These are phyloP conservation scores for Drosophila bocqueti DNA, from an alignment of 1,140 invertebrate genomes.

Conservation along the genomic window DNA sequence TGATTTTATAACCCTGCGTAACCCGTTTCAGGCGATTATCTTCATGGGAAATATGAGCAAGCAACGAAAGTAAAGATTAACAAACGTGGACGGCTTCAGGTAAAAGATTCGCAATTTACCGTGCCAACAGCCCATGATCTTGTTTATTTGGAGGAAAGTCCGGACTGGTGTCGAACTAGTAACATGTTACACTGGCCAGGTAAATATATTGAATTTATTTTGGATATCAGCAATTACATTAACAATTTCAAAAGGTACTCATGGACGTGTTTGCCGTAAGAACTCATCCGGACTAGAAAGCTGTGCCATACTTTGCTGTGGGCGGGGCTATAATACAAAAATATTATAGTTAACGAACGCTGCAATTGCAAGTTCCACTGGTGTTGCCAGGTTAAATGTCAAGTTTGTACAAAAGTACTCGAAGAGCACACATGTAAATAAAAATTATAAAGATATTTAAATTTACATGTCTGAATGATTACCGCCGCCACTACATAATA, in stretches of 20 bases:
- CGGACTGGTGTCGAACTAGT: slow-evolving; percentile 92
- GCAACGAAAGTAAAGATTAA: slow-evolving; percentile 97
- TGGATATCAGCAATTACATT: slow-evolving; percentile 14
- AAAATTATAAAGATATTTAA: slow-evolving; percentile 57
- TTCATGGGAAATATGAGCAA: slow-evolving; percentile 96
- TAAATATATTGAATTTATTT: slow-evolving; percentile 62
- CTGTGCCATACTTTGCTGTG: slow-evolving; percentile 93
- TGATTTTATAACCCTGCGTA: not conserved
- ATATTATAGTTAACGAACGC: slow-evolving; percentile 90
- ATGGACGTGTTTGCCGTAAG: slow-evolving; percentile 92
- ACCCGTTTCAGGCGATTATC: slow-evolving; percentile 89
- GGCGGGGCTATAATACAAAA: slow-evolving; percentile 94
- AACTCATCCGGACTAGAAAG: slow-evolving; percentile 92
- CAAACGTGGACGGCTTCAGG: slow-evolving; percentile 90
- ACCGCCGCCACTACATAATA: slow-evolving; percentile 16
- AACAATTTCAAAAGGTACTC: slow-evolving; percentile 88
- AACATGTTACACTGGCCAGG: slow-evolving; percentile 89
- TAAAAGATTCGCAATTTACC: slow-evolving; percentile 90
- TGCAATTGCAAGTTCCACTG: slow-evolving; percentile 98
- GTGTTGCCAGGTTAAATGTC: slow-evolving; percentile 97
- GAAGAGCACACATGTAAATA: slow-evolving; percentile 94
- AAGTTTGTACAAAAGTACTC: slow-evolving; percentile 92
- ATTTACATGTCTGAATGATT: slow-evolving; percentile 44
- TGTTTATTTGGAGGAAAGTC: slow-evolving; percentile 96
- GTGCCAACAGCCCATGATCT: slow-evolving; percentile 94